phyloP scores from a whole-genome alignment of 2,113 vertebrate species.

The Atlantisia rogersi region DNA sequence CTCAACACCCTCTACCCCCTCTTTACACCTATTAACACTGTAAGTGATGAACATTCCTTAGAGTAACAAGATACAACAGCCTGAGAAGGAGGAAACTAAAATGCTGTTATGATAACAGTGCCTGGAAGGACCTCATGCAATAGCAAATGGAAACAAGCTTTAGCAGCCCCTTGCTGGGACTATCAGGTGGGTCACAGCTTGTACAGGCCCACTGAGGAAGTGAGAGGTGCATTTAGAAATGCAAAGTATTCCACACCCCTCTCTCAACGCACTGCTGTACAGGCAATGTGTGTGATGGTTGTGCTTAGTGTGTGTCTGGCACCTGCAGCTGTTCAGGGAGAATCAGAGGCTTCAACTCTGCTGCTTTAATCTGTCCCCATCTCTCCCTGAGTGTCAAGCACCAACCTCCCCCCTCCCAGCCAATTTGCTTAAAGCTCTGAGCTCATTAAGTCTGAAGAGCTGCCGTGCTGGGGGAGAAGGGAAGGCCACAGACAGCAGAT shows the following conservation, averaged over 20 bases:
- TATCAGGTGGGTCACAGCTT: neutral
- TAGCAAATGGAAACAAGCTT: neutral
- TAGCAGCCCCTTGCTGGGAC: neutral
- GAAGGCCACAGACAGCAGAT: no score
- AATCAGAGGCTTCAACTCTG: neutral
- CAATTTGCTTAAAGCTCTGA: conserved; percentile 4
- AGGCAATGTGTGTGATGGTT: neutral
- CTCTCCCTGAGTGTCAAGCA: neutral
- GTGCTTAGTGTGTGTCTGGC: neutral
- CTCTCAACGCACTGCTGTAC: neutral
- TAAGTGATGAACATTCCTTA: neutral
- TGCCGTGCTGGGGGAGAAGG: neutral
- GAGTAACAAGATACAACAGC: neutral
- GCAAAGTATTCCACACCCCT: neutral
- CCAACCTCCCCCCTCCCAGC: neutral
- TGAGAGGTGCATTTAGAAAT: neutral
- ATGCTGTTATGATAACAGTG: neutral
- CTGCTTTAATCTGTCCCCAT: neutral
- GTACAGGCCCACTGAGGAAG: neutral
- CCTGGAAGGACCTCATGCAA: neutral
- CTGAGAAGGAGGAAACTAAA: neutral
- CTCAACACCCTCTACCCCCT: neutral
- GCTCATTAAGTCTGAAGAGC: neutral
- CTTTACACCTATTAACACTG: neutral
- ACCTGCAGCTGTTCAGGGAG: neutral